Evolutionary conservation across 2,888 invertebrate species (phyloP).

Genomic region (Platynereis dumerilii): DNA sequence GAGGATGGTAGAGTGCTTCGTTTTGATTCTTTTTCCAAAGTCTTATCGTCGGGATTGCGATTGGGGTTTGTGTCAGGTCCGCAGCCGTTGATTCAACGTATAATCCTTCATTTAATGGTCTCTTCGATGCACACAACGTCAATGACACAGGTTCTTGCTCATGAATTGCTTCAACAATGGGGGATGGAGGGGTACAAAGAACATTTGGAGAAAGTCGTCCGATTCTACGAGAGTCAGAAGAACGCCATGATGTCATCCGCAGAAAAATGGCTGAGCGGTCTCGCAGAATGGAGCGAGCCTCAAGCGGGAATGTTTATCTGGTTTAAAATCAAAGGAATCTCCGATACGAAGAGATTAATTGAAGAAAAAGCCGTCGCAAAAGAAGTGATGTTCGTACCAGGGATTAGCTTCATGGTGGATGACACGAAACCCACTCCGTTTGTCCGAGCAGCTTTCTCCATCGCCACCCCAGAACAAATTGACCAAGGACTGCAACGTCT

Average conservation of each 20-base stretch:
- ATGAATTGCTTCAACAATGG: conserved; percentile 35
- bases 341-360: conserved; percentile 78
- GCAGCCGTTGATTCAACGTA: conserved; percentile 69
- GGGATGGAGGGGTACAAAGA: conserved; percentile 35
- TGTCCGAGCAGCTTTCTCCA: conserved; percentile 76
- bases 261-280: conserved; percentile 69
- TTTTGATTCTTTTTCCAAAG: conserved; percentile 80
- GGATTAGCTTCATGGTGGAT: conserved; percentile 76
- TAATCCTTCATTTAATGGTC: conserved; percentile 77
- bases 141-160: conserved; percentile 67
- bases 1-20: conserved; percentile 78
- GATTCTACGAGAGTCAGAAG: conserved; percentile 72
- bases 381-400: conserved; percentile 68
- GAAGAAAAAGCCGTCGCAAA: conserved; percentile 73
- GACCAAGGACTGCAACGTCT: conserved; percentile 64
- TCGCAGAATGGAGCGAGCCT: conserved; percentile 74
- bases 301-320: conserved; percentile 81
- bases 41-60: conserved; percentile 67
- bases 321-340: conserved; percentile 73
- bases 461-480: conserved; percentile 73
- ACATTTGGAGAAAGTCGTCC: conserved; percentile 36
- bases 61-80: conserved; percentile 79
- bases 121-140: conserved; percentile 73
- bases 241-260: conserved; percentile 71
- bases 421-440: conserved; percentile 71